Percentiles rank a stretch among this genome's conserved stretches.
phyloP scores from a whole-genome alignment of 2,888 invertebrate genomes.

The Caradrina kadenii region DNA sequence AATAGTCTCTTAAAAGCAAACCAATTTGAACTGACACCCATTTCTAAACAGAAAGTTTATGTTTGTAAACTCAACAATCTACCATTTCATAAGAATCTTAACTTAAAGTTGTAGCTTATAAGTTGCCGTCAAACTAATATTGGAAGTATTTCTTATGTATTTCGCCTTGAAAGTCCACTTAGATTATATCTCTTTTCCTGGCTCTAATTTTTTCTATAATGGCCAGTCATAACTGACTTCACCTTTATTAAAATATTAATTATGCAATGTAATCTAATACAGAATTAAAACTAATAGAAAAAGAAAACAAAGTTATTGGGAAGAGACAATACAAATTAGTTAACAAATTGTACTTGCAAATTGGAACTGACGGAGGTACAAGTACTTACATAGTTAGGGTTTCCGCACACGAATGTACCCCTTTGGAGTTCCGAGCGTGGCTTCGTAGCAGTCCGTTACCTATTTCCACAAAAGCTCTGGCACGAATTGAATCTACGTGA shows the following conservation, averaged over 20 bases:
- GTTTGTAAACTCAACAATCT: not conserved
- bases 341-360: slow-evolving; percentile 21
- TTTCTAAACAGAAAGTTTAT: not conserved
- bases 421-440: slow-evolving; percentile 8
- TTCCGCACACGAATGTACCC: slow-evolving; percentile 6
- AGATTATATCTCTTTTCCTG: not conserved
- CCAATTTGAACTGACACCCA: too few species aligned
- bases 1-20: not conserved
- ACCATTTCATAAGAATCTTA: not conserved
- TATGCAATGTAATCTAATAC: not conserved
- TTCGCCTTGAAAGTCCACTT: not conserved
- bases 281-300: not conserved
- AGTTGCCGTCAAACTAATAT: not conserved
- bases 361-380: slow-evolving; percentile 11
- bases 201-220: not conserved
- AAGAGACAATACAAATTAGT: slow-evolving; percentile 12
- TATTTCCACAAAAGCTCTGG: slow-evolving; percentile 7
- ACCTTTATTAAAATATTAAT: not conserved
- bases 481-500: not conserved
- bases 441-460: not conserved
- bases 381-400: not conserved
- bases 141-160: not conserved
- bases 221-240: not conserved
- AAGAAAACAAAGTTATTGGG: slow-evolving; percentile 1
- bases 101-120: not conserved